Evolutionary conservation across 2,888 invertebrate genomes (phyloP), one percentile per base, ranked within the genome.

Genomic region (Caenorhabditis plicata): DNA sequence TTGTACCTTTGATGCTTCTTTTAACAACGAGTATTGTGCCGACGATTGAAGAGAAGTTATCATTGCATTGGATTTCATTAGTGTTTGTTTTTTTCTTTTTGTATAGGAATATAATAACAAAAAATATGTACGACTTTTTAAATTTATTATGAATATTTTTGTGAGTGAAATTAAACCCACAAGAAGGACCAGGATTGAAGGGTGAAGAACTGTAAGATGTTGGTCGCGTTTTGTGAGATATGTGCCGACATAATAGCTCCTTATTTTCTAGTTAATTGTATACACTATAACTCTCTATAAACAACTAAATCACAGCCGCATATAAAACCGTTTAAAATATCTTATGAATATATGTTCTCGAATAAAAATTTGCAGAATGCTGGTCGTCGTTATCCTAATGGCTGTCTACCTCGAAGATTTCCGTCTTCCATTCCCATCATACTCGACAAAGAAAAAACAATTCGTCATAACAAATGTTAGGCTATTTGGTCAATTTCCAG

Each of bases 401-500:
- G 75, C 69, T 2, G 53, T 77, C 4, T 77, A 70, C 41, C 50
- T 77, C 35, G 68, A 73, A 36, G 65, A 74, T 23, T 57, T 65
- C 2, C 42, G 56, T 7, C 58, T 77, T 2, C 73, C 76, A 0
- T 35, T 78, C 17, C 75, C 70, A 11, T 63, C 63, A 31, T 68
- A 55, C 38, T 53, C 55, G 27, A 46, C 48, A 11, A 25, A 40
- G 19, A 56, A 62, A 27, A 48, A 54, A 25, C 55, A 64, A 1
- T 38, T 68, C 1, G 47, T 53, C 2, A 43, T 62, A 5, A 56
- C 55, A 1, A 35, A 48, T 15, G 33, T 70, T 7, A 58, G 73
- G 5, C 46, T 76, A 4, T 76, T 76, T 45, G 76, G 76, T 8
- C 73, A 73, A 38, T 76, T 75, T 41, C 75, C 76, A 46, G 73